Evolutionary conservation across 1,140 invertebrate species (phyloP).

Genomic region (Nomia melanderi): DNA sequence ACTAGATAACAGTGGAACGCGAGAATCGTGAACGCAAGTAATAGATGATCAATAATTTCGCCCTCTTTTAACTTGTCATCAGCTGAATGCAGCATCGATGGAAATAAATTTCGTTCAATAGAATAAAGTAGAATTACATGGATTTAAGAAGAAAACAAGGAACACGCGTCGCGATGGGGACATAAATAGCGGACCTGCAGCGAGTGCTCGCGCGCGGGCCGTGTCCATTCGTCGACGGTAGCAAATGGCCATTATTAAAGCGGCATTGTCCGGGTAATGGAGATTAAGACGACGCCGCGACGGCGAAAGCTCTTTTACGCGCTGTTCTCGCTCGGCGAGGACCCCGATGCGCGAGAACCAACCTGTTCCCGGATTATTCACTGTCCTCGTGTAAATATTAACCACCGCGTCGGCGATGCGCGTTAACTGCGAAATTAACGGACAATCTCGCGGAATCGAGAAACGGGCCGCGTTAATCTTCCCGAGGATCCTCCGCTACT

Average conservation of each 20-base stretch:
- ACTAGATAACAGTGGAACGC: too few species aligned
- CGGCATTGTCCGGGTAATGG: constrained; percentile 42
- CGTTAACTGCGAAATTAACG: constrained; percentile 25
- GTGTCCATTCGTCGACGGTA: constrained; percentile 23
- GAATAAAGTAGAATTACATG: too few species aligned
- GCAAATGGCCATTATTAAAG: constrained; percentile 40
- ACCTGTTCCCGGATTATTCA: constrained; percentile 42
- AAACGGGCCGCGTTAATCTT: neutral
- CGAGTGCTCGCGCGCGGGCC: neutral
- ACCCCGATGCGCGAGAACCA: neutral
- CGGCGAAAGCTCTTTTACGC: constrained; percentile 29
- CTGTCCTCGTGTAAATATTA: constrained; percentile 29
- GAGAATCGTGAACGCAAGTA: too few species aligned
- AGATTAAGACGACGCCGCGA: constrained; percentile 40
- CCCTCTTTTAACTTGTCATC: too few species aligned
- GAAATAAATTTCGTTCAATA: too few species aligned
- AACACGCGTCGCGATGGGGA: too few species aligned
- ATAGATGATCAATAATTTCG: too few species aligned
- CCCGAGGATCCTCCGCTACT: too few species aligned
- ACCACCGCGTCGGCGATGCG: neutral
- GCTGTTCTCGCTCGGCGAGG: neutral
- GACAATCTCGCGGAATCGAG: neutral
- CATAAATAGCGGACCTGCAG: too few species aligned
- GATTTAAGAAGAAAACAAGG: too few species aligned
- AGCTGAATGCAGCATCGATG: too few species aligned